Evolutionary conservation across 2,888 invertebrate species (phyloP), one percentile per base, ranked within the genome.

Genomic region (Agriotes lineatus): DNA sequence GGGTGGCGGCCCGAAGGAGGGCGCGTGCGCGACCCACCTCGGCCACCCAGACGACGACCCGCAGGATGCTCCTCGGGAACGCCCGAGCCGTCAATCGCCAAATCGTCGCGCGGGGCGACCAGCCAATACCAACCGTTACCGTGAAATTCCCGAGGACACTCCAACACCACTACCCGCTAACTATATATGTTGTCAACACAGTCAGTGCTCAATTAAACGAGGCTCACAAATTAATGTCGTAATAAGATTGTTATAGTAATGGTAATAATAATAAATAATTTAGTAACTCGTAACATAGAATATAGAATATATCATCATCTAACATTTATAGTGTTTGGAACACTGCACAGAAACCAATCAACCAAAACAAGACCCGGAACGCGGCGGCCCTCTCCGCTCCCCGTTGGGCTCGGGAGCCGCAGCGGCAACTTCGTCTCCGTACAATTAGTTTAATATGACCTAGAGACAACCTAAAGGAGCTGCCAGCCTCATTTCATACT

Each of bases 301-400:
- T 82, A 81, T 80, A 82, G 80, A 82, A 82, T 82, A 71, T 70
- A 70, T 69, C 69, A 69, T 69, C 69, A 69, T 71, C 82, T 82
- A 82, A 82, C 82, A 82, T 82, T 81, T 81, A 82, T 80, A 80
- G 81, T 81, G 80, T 80, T 80, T 74, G 65, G 76, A 82, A 82
- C 81, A 81, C 82, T 72, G 80, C 78, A 79, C 79, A 80, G 80
- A 78, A 72, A 74, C 77, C 80, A 81, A 79, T 79, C 80, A 80
- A 81, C 79, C 79, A 76, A 78, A 77, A 77, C 77, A 80, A 78
- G 78, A 79, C 77, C 78, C 78, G 79, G 74, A 72, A 75, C 75
- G 74, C 72, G 22, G 67, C 66, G 63, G 66, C 67, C 42, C 67
- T 30, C n/a, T 50, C 50, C 59, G 60, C 16, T 60, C 65, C 69